Evolutionary conservation across 2,113 vertebrate species (phyloP).

Genomic region (Raja brachyura): DNA sequence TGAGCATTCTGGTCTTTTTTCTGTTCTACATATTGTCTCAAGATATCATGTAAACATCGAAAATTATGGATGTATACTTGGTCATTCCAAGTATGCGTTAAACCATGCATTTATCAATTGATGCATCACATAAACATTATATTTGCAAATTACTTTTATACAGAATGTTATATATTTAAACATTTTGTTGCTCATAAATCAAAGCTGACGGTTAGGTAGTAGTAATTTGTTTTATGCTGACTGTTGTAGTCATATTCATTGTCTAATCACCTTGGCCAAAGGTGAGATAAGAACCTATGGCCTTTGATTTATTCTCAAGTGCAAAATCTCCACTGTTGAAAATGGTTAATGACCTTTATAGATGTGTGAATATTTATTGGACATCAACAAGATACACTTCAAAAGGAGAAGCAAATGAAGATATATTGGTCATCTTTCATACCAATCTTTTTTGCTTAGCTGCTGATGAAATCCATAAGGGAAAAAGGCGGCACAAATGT

Average conservation of each 20-base stretch:
- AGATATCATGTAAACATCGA: background rate
- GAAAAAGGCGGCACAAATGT: constrained; percentile 15
- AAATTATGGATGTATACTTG: background rate
- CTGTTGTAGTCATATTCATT: background rate
- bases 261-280: background rate
- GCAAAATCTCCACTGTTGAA: background rate
- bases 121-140: background rate
- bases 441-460: constrained; percentile 21
- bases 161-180: background rate
- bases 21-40: too few relatives aligned
- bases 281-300: background rate
- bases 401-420: background rate
- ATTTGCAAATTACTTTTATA: background rate
- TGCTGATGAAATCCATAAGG: background rate
- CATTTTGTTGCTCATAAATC: background rate
- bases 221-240: background rate
- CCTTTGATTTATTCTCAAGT: background rate
- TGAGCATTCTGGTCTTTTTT: too few relatives aligned
- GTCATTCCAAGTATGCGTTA: background rate
- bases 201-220: background rate
- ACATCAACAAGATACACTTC: background rate
- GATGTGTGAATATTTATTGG: background rate
- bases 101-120: background rate
- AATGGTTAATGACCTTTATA: background rate
- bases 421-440: background rate